Conservation (phyloP, 2,888 invertebrate species). For the Oeneis ivallda region DNA sequence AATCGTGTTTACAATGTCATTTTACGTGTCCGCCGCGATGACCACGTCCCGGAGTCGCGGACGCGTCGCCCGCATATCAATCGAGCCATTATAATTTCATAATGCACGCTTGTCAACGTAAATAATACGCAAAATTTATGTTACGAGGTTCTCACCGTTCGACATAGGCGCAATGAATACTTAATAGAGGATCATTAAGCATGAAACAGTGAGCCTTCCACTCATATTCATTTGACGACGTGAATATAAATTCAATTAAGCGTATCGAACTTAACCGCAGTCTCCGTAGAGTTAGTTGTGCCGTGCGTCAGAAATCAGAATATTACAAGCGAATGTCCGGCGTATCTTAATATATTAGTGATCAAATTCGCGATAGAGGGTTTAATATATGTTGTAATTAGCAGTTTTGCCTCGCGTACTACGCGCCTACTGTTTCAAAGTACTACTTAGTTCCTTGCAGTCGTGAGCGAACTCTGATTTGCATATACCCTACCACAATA, state of each 20-base stretch:
- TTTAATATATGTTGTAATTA: conserved; percentile 42
- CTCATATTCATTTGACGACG: conserved; percentile 78
- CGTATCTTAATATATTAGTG: conserved; percentile 42
- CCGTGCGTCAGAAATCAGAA: conserved; percentile 37
- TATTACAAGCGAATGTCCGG: conserved; percentile 41
- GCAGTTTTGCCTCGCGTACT: conserved; percentile 39
- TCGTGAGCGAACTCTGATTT: conserved; percentile 67
- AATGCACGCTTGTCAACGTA: conserved; percentile 77
- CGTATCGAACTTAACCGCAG: conserved; percentile 51
- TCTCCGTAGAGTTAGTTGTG: conserved; percentile 42
- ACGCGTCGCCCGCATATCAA: conserved; percentile 66
- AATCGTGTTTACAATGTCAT: conserved; percentile 46
- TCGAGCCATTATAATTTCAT: conserved; percentile 78
- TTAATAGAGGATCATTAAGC: conserved; percentile 65
- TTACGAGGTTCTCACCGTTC: conserved; percentile 80
- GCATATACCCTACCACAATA: conserved; percentile 56
- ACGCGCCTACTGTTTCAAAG: conserved; percentile 42
- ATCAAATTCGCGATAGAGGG: conserved; percentile 40
- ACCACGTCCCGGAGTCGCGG: conserved; percentile 62
- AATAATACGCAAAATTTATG: conserved; percentile 82
- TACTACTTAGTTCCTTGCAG: conserved; percentile 44
- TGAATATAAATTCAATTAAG: conserved; percentile 79
- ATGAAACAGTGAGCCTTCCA: conserved; percentile 57
- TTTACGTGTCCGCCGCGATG: conserved; percentile 52
- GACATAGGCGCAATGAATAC: conserved; percentile 68